A percentile compares a stretch with the other conserved stretches of the same genome.
Conservation (phyloP, 2,113 vertebrate species). For the Donacobius atricapilla region DNA sequence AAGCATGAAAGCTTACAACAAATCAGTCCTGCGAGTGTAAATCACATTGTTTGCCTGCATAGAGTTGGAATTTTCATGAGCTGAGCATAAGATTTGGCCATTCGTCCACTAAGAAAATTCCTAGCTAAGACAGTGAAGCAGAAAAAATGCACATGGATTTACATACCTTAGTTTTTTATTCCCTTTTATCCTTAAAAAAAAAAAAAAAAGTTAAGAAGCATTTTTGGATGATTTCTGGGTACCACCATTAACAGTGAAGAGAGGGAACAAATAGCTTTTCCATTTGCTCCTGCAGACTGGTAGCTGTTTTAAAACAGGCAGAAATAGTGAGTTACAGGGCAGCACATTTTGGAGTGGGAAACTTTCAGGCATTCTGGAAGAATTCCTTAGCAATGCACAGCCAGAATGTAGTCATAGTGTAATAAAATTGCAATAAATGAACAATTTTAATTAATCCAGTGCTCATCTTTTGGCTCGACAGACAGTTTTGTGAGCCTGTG, state of each 20-base stretch:
- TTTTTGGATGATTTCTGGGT: not conserved
- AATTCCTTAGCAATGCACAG: not conserved
- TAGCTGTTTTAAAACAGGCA: not conserved
- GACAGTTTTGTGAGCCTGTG: not conserved
- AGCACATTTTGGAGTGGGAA: not conserved
- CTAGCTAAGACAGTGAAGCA: not conserved
- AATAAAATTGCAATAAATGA: not conserved
- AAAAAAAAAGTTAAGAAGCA: not conserved
- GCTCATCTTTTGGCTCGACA: not conserved
- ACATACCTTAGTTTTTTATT: not conserved
- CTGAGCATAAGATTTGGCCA: not conserved
- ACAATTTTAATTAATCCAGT: not conserved
- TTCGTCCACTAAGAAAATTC: not conserved
- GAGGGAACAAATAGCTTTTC: not conserved
- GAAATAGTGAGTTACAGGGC: not conserved
- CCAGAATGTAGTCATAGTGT: not conserved
- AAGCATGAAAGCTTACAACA: not conserved
- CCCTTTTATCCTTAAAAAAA: not conserved
- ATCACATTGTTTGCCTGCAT: not conserved
- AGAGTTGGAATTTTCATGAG: not conserved
- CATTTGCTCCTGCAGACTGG: not conserved
- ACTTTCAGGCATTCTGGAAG: rapidly evolving
- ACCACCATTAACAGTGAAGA: not conserved
- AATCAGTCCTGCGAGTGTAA: not conserved
- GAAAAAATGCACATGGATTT: not conserved